Base-by-base conservation (phyloP, 2,113 vertebrate genomes). In the Menura novaehollandiae region DNA sequence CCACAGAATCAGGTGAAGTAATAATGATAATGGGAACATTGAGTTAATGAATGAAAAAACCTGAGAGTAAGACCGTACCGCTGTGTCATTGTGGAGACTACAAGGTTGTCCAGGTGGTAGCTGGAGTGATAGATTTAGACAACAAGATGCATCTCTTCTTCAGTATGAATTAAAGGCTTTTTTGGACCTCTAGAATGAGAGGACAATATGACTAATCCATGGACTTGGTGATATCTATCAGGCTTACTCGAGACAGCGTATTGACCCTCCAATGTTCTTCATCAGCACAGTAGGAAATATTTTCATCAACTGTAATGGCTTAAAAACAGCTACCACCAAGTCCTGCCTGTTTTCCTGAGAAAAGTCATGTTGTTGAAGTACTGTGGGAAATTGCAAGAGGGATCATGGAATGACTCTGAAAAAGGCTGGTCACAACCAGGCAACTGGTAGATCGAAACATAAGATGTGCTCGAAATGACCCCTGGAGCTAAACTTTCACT, bases 381-480 rank as follows among this genome's bases (percentile, higher is more conserved):
- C 26, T 73, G 20, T 58, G 9, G 24, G 26, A 10, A 69, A 49
- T n/a, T 0, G 0, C 37, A 64, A 41, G 66, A 78, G 14, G 8
- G 30, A 68, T 78, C 5, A 4, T 55, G 28, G 2, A 5, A 1
- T 59, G 6, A 30, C 43, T 74, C 43, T 71, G 35, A 37, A 83
- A 82, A 80, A 85, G 28, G 6, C n/a, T 82, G 49, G 6, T 82
- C 18, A 58, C 44, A 72, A 62, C 10, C 58, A 39, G 10, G 28
- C 5, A 56, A 43, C 10, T 0, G 0, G 44, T 69, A 26, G 19
- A 85, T 51, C 21, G 17, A 47, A 77, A 10, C 19, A 17, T 53
- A 73, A 46, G 6, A 81, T 16, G 26, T 13, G 9, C 11, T 72
- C 24, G 2, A 52, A 84, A 73, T 47, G 15, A 77, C 63, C 7